A percentile compares a stretch with the other conserved stretches of the same genome.
These are phyloP conservation scores for Eremobia ochroleuca DNA, from an alignment of 2,888 invertebrate species.

Conservation along the genomic window DNA sequence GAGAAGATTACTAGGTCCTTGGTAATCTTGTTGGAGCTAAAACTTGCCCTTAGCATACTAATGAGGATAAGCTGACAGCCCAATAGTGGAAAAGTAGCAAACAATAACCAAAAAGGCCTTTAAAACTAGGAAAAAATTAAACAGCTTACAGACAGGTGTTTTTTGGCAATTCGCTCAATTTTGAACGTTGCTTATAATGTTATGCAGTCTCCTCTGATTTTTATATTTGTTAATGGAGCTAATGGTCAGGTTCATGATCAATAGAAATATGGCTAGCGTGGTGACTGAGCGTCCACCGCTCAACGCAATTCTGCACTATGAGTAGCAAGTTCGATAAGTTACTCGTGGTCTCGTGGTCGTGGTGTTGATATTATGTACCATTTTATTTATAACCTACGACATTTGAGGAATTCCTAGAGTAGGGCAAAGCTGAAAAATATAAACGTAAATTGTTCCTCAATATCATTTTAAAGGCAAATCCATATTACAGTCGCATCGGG, in stretches of 20 bases:
- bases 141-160: neutral
- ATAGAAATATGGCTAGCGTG: neutral
- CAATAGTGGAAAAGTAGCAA: neutral
- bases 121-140: neutral
- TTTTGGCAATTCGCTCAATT: constrained; percentile 18
- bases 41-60: constrained; percentile 26
- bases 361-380: neutral
- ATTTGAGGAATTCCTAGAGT: neutral
- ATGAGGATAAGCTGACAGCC: constrained; percentile 36
- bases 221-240: neutral
- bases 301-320: too few species aligned
- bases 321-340: neutral
- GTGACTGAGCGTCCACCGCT: neutral
- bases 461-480: neutral
- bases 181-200: constrained; percentile 5
- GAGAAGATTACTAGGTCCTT: constrained; percentile 18
- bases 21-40: constrained; percentile 16
- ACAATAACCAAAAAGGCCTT: neutral
- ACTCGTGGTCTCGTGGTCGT: too few species aligned
- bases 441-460: neutral
- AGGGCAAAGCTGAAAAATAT: neutral
- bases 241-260: neutral
- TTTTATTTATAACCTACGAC: neutral
- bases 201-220: neutral
- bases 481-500: neutral